Evolutionary conservation across 1,140 invertebrate species (phyloP), one percentile per base, ranked within the genome.

Genomic region (Paracyclopina nana): DNA sequence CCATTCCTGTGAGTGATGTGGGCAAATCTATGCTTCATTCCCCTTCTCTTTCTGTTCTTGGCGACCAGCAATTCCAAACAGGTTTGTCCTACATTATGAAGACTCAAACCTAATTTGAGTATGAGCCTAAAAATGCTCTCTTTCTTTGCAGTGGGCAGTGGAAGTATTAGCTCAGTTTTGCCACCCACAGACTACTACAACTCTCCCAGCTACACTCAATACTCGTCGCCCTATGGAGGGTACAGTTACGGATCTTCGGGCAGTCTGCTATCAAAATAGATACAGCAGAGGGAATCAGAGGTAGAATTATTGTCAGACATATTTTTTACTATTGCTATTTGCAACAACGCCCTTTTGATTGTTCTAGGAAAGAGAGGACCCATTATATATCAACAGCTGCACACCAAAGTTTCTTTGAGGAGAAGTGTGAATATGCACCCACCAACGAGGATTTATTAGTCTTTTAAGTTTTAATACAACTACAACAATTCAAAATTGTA

Each of bases 111-210:
- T 31, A 14, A 9, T 31, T 31, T 31, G 14, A 31, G 9, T 14
- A 31, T 31, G 14, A 31, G 9, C 29, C 9, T 31, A 9, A 9
- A 31, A 9, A 9, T 38, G 29, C 20, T 4, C 9, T 38, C 49
- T 14, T 41, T 14, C 27, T 44, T 28, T 44, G 18, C 45, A 51
- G 34, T 50, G 16, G 30, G 54, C 46, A 52, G 50, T 30, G 41
- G 28, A 54, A 50, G 53, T 46, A 44, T 53, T 53, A 53, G 51
- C 53, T 53, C 53, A 50, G 54, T 53, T 51, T 48, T 40, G 16
- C 41, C 42, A 22, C 20, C 50, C 16, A 18, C 12, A 14, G 42
- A 22, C 20, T 46, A 27, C 30, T 52, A 27, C 25, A 26, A 38
- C 11, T 49, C 24, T 29, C 25, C 38, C 31, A 24, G 8, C 26